Conservation (phyloP, 1,140 invertebrate genomes). For the Bombyx mandarina region DNA sequence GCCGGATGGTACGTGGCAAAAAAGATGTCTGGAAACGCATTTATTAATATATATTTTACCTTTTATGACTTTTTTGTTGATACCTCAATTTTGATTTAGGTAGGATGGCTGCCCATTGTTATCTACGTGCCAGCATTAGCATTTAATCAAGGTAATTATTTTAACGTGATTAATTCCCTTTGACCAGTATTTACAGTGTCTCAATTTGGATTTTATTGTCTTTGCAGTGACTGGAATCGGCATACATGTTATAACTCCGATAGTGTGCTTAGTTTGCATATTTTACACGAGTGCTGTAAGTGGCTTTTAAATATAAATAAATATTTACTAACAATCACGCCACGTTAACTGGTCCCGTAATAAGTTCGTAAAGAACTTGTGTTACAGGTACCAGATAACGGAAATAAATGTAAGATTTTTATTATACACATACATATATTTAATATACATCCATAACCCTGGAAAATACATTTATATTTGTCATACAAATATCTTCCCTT, state of each 20-base stretch:
- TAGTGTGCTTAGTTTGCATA: conserved; percentile 90
- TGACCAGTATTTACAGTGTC: conserved; percentile 2
- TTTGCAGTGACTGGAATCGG: conserved; percentile 87
- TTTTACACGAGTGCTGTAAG: conserved; percentile 93
- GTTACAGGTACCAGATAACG: no score
- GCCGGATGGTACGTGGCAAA: no score
- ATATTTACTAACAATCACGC: no score
- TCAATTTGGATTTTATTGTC: conserved; percentile 7
- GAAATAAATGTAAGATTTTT: no score
- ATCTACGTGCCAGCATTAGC: conserved; percentile 82
- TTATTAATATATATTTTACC: not conserved
- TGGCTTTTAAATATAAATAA: conserved; percentile 16
- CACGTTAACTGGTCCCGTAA: no score
- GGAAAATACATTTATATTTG: no score
- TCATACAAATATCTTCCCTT: no score
- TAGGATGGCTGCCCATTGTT: conserved; percentile 79
- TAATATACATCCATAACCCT: no score
- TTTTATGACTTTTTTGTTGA: conserved; percentile 57
- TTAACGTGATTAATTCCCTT: not conserved
- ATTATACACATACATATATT: no score
- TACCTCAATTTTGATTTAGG: conserved; percentile 69
- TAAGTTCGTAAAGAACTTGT: no score
- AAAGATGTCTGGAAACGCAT: no score
- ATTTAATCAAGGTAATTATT: conserved; percentile 78
- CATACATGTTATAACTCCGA: conserved; percentile 84